Conservation (phyloP, 2,888 invertebrate species). For the Schizaphis graminum region DNA sequence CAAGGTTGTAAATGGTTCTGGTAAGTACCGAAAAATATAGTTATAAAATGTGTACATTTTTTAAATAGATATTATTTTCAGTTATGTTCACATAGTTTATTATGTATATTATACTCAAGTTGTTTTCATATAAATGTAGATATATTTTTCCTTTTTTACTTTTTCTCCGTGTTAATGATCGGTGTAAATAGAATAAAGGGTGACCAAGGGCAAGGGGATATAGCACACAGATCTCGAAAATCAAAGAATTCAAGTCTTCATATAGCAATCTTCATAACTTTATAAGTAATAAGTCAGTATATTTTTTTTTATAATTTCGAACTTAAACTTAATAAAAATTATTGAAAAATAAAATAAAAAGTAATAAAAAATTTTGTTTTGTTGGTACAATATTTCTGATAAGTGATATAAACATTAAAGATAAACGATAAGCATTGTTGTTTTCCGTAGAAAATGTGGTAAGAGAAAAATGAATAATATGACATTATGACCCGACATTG, state of each 20-base stretch:
- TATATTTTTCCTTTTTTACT: not conserved
- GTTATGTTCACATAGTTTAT: not conserved
- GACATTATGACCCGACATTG: not conserved
- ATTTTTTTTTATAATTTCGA: not conserved
- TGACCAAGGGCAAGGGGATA: too few relatives aligned
- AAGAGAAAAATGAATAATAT: not conserved
- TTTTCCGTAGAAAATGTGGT: not conserved
- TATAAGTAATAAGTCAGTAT: not conserved
- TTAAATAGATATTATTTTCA: not conserved
- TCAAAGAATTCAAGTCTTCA: not conserved
- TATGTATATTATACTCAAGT: not conserved
- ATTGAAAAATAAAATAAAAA: not conserved
- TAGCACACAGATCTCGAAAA: not conserved
- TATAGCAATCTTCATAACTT: not conserved
- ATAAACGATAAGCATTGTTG: not conserved
- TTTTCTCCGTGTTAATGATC: not conserved
- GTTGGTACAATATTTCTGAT: not conserved
- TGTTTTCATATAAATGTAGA: not conserved
- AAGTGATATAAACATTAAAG: not conserved
- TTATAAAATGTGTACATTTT: not conserved
- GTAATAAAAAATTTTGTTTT: not conserved
- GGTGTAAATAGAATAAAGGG: too few relatives aligned
- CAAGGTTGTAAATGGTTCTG: constrained; percentile 51
- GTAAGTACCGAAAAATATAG: constrained; percentile 12
- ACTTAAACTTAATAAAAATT: not conserved